Conservation (phyloP, 2,888 invertebrate species). For the Galerucella pusilla region DNA sequence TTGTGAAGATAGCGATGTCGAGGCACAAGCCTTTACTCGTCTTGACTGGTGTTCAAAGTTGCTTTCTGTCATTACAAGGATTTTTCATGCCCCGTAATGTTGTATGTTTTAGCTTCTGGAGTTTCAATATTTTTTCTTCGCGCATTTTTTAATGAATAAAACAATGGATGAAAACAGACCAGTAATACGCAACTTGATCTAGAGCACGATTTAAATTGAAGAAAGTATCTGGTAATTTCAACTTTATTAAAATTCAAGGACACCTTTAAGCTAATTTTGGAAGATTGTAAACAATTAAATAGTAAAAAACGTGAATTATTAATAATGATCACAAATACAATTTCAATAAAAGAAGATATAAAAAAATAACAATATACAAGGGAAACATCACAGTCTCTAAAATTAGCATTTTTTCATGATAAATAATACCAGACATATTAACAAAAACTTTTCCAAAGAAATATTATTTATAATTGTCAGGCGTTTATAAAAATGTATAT, state of each 20-base stretch:
- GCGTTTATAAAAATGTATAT: neutral
- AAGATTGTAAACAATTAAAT: neutral
- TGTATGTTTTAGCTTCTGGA: too few species aligned
- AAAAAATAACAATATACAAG: constrained; percentile 24
- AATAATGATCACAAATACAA: constrained; percentile 24
- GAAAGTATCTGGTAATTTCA: too few species aligned
- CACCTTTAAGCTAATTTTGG: neutral
- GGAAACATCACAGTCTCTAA: constrained; percentile 30
- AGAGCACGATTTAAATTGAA: too few species aligned
- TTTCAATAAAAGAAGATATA: constrained; percentile 20
- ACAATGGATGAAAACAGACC: too few species aligned
- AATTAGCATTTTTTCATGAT: constrained; percentile 6
- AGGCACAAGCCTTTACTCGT: too few species aligned
- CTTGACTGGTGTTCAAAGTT: too few species aligned
- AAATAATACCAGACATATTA: constrained; percentile 4
- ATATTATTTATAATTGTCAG: neutral
- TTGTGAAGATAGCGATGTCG: too few species aligned
- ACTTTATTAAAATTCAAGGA: neutral
- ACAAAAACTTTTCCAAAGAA: constrained; percentile 2
- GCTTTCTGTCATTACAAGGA: too few species aligned
- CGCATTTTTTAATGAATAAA: too few species aligned
- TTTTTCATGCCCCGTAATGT: too few species aligned
- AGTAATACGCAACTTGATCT: too few species aligned
- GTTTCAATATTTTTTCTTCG: too few species aligned
- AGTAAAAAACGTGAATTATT: neutral